A percentile compares a stretch with the other conserved stretches of the same genome.
Conservation (phyloP, 1,140 invertebrate species). For the Bombus confusus region DNA sequence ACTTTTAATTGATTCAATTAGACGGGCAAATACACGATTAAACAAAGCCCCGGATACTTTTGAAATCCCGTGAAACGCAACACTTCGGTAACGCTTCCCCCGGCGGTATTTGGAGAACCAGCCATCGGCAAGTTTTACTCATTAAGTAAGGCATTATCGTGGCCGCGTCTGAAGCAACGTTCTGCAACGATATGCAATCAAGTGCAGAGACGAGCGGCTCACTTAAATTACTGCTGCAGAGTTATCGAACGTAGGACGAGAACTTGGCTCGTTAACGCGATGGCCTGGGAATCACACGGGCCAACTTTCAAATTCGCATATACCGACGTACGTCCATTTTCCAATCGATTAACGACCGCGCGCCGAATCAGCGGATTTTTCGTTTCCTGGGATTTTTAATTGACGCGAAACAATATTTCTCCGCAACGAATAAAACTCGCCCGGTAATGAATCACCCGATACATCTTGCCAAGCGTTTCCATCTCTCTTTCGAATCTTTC, state of each 20-base stretch:
- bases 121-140: slow-evolving; percentile 6
- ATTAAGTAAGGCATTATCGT: slow-evolving; percentile 14
- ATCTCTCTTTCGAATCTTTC: not conserved
- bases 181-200: slow-evolving; percentile 10
- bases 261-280: slow-evolving; percentile 4
- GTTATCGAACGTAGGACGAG: slow-evolving; percentile 3
- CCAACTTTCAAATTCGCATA: not conserved
- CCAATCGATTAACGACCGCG: not conserved
- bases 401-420: not conserved
- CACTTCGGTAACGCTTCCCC: not conserved
- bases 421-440: not conserved
- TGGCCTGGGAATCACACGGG: not conserved
- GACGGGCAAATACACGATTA: not conserved
- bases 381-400: not conserved
- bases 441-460: not conserved
- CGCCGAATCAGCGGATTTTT: not conserved
- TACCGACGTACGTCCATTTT: not conserved
- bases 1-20: slow-evolving; percentile 26
- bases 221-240: not conserved
- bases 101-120: not conserved
- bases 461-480: not conserved
- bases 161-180: not conserved
- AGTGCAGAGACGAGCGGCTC: slow-evolving; percentile 8
- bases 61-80: not conserved
- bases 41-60: not conserved